A percentile compares a stretch with the other conserved stretches of the same genome.
Conservation (phyloP, 2,797 vertebrate genomes). For the Paramormyrops hopkinsi region DNA sequence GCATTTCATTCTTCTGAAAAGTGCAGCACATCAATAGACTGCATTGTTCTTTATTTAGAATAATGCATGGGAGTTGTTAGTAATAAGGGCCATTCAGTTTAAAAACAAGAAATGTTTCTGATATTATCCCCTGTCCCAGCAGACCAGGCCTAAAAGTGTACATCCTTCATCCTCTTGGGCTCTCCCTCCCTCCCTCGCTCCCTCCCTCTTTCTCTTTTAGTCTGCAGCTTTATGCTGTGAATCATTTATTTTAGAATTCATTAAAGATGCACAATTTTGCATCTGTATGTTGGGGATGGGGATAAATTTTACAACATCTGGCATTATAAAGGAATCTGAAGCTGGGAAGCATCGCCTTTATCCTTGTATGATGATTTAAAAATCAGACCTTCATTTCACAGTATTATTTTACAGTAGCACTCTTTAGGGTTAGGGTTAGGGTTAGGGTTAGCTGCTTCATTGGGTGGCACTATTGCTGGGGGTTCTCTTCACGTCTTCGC, state of each 20-base stretch:
- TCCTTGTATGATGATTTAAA: not conserved
- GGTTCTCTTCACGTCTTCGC: not conserved
- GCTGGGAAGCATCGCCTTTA: not conserved
- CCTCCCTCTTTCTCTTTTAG: conserved; percentile 33
- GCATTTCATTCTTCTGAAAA: not conserved
- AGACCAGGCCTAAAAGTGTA: conserved; percentile 42
- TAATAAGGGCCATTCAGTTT: conserved; percentile 3
- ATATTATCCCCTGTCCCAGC: conserved; percentile 30
- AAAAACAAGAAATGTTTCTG: conserved; percentile 13
- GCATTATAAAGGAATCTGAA: not conserved
- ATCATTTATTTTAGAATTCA: conserved; percentile 56
- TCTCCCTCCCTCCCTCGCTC: conserved; percentile 4
- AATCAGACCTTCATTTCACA: not conserved
- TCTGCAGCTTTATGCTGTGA: conserved; percentile 41
- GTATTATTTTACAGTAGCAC: not conserved
- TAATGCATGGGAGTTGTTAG: conserved; percentile 3
- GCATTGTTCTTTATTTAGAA: not conserved
- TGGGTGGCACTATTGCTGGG: not conserved
- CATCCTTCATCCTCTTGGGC: conserved; percentile 26
- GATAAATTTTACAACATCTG: conserved; percentile 37
- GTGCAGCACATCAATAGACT: not conserved
- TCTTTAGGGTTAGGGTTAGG: not conserved
- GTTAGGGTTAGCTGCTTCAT: not conserved
- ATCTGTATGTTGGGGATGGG: conserved; percentile 36
- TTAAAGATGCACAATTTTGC: conserved; percentile 52